These are phyloP conservation scores for Noctuana brunneofusca DNA, from an alignment of 2,888 invertebrate genomes.

Conservation along the genomic window DNA sequence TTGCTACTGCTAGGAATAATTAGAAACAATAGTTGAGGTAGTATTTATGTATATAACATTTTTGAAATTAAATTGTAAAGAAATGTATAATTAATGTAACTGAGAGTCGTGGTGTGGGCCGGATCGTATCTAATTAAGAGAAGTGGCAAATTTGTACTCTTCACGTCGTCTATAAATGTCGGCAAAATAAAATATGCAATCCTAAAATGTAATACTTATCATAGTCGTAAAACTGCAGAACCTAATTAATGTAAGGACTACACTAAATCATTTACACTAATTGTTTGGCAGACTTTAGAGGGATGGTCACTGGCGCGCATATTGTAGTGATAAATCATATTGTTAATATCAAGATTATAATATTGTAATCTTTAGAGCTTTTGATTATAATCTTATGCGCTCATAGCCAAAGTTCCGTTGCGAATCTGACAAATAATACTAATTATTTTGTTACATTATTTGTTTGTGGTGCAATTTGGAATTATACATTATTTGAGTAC, in stretches of 20 bases:
- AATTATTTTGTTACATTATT: too few species aligned
- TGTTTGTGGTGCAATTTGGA: too few species aligned
- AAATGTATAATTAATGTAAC: too few species aligned
- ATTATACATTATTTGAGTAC: too few species aligned
- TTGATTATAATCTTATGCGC: background rate
- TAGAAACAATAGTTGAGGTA: too few species aligned
- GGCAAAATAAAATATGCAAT: slow-evolving; percentile 3
- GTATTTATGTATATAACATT: too few species aligned
- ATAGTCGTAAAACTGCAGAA: slow-evolving; percentile 7
- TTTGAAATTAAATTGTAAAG: too few species aligned
- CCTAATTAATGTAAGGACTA: slow-evolving; percentile 1
- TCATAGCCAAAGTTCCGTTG: background rate
- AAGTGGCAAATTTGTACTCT: too few species aligned
- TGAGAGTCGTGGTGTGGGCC: too few species aligned
- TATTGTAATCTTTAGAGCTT: background rate
- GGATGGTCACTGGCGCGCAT: background rate
- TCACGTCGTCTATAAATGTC: background rate
- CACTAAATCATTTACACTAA: slow-evolving; percentile 22
- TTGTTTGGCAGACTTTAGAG: slow-evolving; percentile 25
- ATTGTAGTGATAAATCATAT: slow-evolving; percentile 23
- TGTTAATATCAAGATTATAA: background rate
- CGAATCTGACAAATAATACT: too few species aligned
- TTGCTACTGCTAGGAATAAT: too few species aligned
- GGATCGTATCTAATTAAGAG: too few species aligned
- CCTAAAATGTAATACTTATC: background rate